Percentiles rank a stretch among this genome's conserved stretches.
Conservation (phyloP, 2,888 invertebrate species). For the Hyppa rectilinea region DNA sequence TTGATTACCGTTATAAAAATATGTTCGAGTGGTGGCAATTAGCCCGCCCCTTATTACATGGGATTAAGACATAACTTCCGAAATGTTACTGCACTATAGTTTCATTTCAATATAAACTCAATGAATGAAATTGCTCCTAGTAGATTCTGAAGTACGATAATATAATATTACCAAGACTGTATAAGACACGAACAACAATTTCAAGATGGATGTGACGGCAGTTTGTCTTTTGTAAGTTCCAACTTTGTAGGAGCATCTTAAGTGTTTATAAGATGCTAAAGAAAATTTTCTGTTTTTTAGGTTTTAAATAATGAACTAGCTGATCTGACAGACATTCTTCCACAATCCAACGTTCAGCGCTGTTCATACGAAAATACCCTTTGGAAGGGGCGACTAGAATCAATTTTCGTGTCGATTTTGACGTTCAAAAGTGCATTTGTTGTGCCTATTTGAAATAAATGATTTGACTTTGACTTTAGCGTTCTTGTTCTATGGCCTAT, state of each 20-base stretch:
- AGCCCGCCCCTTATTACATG: background rate
- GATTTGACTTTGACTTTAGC: too few species aligned
- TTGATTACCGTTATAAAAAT: background rate
- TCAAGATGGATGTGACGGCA: slow-evolving; percentile 21
- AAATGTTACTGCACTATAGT: background rate
- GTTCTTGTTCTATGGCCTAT: too few species aligned
- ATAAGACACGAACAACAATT: slow-evolving; percentile 22
- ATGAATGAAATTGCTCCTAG: background rate
- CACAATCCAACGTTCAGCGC: too few species aligned
- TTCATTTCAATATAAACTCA: background rate
- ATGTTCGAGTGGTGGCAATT: too few species aligned
- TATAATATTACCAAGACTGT: slow-evolving; percentile 9
- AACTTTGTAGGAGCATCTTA: slow-evolving; percentile 30
- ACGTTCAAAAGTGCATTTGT: too few species aligned
- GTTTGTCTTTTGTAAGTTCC: slow-evolving; percentile 34
- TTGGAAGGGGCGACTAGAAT: too few species aligned
- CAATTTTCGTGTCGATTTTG: too few species aligned
- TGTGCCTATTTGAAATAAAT: too few species aligned
- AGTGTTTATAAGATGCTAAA: slow-evolving; percentile 24
- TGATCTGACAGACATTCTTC: too few species aligned
- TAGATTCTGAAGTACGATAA: background rate
- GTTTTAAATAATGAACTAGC: slow-evolving; percentile 20
- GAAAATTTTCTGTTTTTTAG: slow-evolving; percentile 7
- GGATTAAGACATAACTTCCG: background rate
- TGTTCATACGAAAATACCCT: too few species aligned